Evolutionary conservation across 2,888 invertebrate genomes (phyloP), one percentile per base, ranked within the genome.

Genomic region (Torymus tubicola): DNA sequence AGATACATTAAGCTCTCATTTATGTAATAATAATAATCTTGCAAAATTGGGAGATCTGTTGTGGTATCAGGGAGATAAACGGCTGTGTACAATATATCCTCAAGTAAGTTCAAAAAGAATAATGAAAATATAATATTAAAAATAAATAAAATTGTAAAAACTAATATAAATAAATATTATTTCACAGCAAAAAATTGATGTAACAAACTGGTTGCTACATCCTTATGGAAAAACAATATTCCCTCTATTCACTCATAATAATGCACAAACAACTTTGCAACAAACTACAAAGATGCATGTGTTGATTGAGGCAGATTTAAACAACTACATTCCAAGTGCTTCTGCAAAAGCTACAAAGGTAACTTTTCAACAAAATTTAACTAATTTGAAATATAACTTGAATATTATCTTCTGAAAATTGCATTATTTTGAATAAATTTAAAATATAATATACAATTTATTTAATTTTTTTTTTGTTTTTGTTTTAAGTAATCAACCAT

Each of bases 31-130:
- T 87, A 93, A 92, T 73, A 92, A 91, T 85, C 91, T 92, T 88
- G 93, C 93, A 80, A 93, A 92, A 87, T 90, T 94, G 10, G 94
- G 94, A 87, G 94, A 95, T 89, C 90, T 95, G 16, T 87, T 94
- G 1, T 93, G 93, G 91, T 92, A 92, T 82, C 90, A 91, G 65
- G 92, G 91, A 1, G 92, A 92, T 71, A 91, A 92, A 78, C 90
- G 92, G 83, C 92, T 92, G 5, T 93, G 93, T 84, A 93, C 93
- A 1, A 88, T 94, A 80, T 92, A 92, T 84, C 94, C 94, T 42
- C 92, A 92, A 91, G 94, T 93, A 91, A 76, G 65, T 31, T 31
- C 18, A 70, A 55, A 11, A 31, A 50, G 42, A 77, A 13, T 58
- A 58, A 64, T 60, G 14, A 31, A 57, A 71, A 65, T 50, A 58